Base-by-base conservation (phyloP, 1,140 invertebrate genomes). In the Drosophila chauvacae region DNA sequence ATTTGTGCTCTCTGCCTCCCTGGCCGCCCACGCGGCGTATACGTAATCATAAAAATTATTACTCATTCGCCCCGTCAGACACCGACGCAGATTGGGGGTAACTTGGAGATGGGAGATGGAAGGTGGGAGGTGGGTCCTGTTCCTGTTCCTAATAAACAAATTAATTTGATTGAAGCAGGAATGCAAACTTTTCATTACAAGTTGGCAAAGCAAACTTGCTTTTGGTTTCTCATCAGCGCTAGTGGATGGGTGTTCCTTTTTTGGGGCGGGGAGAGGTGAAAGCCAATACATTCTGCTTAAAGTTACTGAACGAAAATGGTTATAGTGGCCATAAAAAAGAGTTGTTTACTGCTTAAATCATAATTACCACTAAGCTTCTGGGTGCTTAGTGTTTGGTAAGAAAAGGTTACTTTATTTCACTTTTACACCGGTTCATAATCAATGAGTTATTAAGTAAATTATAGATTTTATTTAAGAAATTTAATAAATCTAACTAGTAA, bases 21-120 rank as follows among this genome's bases (percentile, higher is more conserved):
- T n/a, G 45, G 4, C n/a, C 55, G 51, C 55, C 75, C 61, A 42
- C 59, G 37, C 37, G 51, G 59, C 81, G 77, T 84, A 77, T 80
- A 83, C 81, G 81, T 81, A 83, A 83, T 83, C 66, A 87, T 77
- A 66, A 73, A 87, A 87, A 87, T 87, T 70, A 77, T 88, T 72
- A 87, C 79, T 87, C 80, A 87, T 83, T 80, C 50, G 65, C 58
- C 42, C 56, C 66, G 56, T 48, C 56, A 65, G 56, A 63, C 44
- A 60, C 33, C 53, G 57, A 51, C 42, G 57, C 30, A 42, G 47
- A 28, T 33, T 16, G 37, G 35, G 11, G 35, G 35, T 35, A 13
- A 35, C 35, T 35, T 35, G 18, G 28, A 33, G 30, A 10, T 10
- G 7, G 30, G 1, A 10, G 30, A 9, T 33, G 10, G 33, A 0